phyloP scores from a whole-genome alignment of 2,888 invertebrate species.

The Hypercompe scribonia region DNA sequence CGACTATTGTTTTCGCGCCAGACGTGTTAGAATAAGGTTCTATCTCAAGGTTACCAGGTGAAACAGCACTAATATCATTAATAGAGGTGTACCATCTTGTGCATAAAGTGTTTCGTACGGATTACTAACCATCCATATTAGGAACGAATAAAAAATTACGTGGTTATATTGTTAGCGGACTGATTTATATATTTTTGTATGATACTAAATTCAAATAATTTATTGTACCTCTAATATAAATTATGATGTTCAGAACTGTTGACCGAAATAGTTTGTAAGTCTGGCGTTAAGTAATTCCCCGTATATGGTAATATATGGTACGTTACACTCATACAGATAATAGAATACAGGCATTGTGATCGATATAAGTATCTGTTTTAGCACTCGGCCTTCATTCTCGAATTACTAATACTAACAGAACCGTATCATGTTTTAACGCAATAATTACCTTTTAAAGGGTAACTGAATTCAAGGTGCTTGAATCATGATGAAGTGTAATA shows the following conservation, averaged over 20 bases:
- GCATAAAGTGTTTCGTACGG: neutral
- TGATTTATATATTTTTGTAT: neutral
- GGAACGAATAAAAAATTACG: neutral
- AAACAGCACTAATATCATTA: constrained; percentile 43
- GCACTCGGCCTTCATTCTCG: constrained; percentile 46
- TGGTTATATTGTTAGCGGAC: neutral
- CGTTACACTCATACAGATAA: constrained; percentile 47
- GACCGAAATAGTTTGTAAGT: constrained; percentile 54
- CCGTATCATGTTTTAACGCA: constrained; percentile 21
- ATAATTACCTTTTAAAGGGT: constrained; percentile 1
- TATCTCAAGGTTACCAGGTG: constrained; percentile 55
- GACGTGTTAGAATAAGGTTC: constrained; percentile 64
- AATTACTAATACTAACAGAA: constrained; percentile 37
- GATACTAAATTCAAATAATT: constrained; percentile 41
- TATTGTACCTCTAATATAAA: neutral
- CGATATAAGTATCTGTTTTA: constrained; percentile 40
- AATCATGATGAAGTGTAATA: neutral
- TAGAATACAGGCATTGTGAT: constrained; percentile 54
- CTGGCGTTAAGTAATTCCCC: constrained; percentile 59
- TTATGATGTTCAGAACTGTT: constrained; percentile 51
- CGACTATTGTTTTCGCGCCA: constrained; percentile 69
- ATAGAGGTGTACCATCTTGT: constrained; percentile 17
- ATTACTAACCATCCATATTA: neutral
- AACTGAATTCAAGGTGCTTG: neutral
- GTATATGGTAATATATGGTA: constrained; percentile 31